Evolutionary conservation across 2,797 vertebrate genomes (phyloP).

Genomic region (Enteromius mattozi): DNA sequence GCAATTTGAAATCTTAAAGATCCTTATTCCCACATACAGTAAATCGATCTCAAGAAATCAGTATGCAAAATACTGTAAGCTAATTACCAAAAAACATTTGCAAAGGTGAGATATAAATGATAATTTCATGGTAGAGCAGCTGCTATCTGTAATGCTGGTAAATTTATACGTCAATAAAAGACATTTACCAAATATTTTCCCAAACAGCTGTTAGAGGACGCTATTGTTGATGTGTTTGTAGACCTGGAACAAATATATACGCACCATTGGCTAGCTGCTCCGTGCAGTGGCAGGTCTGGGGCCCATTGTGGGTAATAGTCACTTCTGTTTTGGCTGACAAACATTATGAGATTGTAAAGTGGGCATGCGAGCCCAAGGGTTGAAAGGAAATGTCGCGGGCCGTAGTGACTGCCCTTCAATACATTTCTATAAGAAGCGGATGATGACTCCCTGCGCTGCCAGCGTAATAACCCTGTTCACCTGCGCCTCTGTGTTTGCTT

Average conservation of each 20-base stretch:
- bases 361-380: background rate
- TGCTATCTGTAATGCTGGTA: background rate
- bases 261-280: background rate
- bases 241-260: slow-evolving; percentile 31
- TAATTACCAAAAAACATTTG: background rate
- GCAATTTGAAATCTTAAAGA: background rate
- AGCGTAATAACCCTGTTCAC: slow-evolving; percentile 4
- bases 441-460: slow-evolving; percentile 30
- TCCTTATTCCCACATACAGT: background rate
- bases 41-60: slow-evolving; percentile 20
- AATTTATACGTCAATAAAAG: slow-evolving; percentile 11
- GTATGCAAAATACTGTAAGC: slow-evolving; percentile 4
- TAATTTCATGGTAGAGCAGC: slow-evolving; percentile 4
- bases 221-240: background rate
- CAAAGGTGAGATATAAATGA: background rate
- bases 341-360: slow-evolving; percentile 11
- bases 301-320: slow-evolving; percentile 9
- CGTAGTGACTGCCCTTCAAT: slow-evolving; percentile 28
- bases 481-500: slow-evolving; percentile 31
- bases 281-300: background rate
- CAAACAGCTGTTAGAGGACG: background rate
- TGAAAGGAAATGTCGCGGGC: slow-evolving; percentile 31
- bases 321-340: slow-evolving; percentile 35
- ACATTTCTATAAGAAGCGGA: slow-evolving; percentile 38
- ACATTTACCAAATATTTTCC: slow-evolving; percentile 20